Base-by-base conservation (phyloP, 2,888 invertebrate genomes). In the Ernsta delagoae region DNA sequence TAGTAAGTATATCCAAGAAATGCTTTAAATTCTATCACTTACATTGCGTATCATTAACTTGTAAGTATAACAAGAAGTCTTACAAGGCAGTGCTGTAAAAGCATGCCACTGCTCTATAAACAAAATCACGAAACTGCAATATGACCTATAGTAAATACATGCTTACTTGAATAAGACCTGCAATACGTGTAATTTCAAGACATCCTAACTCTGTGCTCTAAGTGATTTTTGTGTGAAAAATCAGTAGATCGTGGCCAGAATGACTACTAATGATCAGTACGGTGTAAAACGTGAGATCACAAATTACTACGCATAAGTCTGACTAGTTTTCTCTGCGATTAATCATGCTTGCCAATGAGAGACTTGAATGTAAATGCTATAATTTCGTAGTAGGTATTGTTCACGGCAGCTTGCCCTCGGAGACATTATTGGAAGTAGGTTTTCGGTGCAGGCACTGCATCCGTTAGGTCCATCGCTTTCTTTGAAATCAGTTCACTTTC, bases 261-360 rank as follows among this genome's bases (percentile, higher is more conserved):
- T 83, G 82, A 63, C 69, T 83, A 79, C 84, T 86, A 88, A 87
- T 84, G 81, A 84, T 76, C 77, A 74, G 79, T 83, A 77, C 76
- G 78, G 79, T 78, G 78, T 80, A 84, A 86, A 89, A 84, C 87
- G 87, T 88, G 87, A 84, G 82, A 85, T 87, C 79, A 82, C 77
- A 81, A 82, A 83, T 81, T 80, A 83, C 84, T 74, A 87, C 80
- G 83, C 85, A 84, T 84, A 86, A 87, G 86, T 79, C 81, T 74
- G 78, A 75, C 83, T 83, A 81, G 86, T 87, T 91, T 90, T 91
- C 89, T 87, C 86, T 79, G 77, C 87, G 85, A 89, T 91, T 90
- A 90, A 91, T 90, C 90, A 89, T 87, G 86, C 86, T 85, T 82
- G 86, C 84, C 86, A 87, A 89, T 87, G 87, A 89, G 85, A 82